These are phyloP conservation scores for Prunella strophiata DNA, from an alignment of 2,797 vertebrate species.

Conservation along the genomic window DNA sequence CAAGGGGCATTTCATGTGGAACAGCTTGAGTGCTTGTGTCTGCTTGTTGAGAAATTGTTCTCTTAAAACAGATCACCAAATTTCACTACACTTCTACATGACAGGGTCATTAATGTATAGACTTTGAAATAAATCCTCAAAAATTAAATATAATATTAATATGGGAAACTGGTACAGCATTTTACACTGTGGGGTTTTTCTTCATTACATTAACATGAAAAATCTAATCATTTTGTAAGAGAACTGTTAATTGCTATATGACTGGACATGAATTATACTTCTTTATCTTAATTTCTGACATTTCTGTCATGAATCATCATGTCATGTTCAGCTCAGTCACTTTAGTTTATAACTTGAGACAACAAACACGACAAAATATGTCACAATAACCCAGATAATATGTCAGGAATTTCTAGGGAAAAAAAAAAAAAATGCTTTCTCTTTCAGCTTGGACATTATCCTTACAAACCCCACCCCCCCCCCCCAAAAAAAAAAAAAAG, in stretches of 20 bases:
- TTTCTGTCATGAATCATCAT: conserved; percentile 70
- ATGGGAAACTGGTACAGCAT: not conserved
- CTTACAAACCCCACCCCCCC: not conserved
- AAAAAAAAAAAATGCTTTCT: not conserved
- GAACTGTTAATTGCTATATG: conserved; percentile 65
- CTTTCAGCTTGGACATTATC: not conserved
- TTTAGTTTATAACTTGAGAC: conserved; percentile 55
- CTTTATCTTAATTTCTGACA: conserved; percentile 71
- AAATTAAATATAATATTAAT: not conserved
- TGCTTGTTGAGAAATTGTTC: not conserved
- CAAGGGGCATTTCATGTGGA: not conserved
- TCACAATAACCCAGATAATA: conserved; percentile 54
- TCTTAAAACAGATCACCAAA: not conserved
- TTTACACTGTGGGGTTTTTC: not conserved
- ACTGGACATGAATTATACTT: conserved; percentile 60
- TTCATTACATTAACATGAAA: conserved; percentile 38
- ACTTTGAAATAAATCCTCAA: not conserved
- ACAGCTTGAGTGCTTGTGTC: not conserved
- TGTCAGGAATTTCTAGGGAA: not conserved
- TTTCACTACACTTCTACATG: not conserved
- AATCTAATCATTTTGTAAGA: conserved; percentile 47
- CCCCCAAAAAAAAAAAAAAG: not conserved
- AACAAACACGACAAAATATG: conserved; percentile 55
- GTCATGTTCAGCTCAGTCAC: conserved; percentile 54
- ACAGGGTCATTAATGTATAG: not conserved